Percentiles rank a stretch among this genome's conserved stretches.
phyloP scores from a whole-genome alignment of 2,888 invertebrate genomes.

The Latheticus oryzae region DNA sequence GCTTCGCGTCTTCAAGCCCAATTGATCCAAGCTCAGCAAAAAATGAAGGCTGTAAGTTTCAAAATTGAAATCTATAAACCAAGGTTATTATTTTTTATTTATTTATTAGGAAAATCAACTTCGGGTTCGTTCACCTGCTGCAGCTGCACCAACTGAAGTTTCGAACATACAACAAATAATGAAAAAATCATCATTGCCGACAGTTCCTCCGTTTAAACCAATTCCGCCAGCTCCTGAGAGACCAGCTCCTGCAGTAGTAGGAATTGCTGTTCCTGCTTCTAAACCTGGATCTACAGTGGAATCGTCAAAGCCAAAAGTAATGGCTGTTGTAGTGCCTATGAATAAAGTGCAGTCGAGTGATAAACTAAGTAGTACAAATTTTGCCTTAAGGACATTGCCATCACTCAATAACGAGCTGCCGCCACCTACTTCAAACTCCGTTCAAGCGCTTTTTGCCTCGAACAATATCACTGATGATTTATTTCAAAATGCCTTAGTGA shows the following conservation, averaged over 20 bases:
- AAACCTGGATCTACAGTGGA: constrained; percentile 56
- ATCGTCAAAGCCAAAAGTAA: constrained; percentile 48
- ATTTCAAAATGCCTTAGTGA: constrained; percentile 79
- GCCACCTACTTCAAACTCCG: constrained; percentile 54
- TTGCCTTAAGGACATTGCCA: constrained; percentile 57
- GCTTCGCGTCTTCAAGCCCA: constrained; percentile 59
- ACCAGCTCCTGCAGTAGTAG: constrained; percentile 67
- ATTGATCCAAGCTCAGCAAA: constrained; percentile 54
- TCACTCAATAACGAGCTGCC: constrained; percentile 53
- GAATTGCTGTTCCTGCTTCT: constrained; percentile 68
- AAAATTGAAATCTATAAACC: constrained; percentile 4
- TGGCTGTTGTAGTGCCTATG: constrained; percentile 58
- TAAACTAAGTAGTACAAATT: constrained; percentile 57
- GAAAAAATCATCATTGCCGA: constrained; percentile 59
- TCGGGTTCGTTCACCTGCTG: constrained; percentile 45
- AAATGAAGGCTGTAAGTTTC: constrained; percentile 39
- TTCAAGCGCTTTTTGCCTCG: constrained; percentile 67
- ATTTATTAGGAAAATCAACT: constrained; percentile 47
- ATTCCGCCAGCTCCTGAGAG: constrained; percentile 74
- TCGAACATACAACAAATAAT: constrained; percentile 37
- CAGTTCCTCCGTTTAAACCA: constrained; percentile 84
- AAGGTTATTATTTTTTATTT: constrained; percentile 16
- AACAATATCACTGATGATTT: constrained; percentile 84
- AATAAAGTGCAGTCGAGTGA: constrained; percentile 50
- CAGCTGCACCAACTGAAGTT: constrained; percentile 39